Evolutionary conservation across 2,113 vertebrate genomes (phyloP), one percentile per base, ranked within the genome.

Genomic region (Apaloderma vittatum): DNA sequence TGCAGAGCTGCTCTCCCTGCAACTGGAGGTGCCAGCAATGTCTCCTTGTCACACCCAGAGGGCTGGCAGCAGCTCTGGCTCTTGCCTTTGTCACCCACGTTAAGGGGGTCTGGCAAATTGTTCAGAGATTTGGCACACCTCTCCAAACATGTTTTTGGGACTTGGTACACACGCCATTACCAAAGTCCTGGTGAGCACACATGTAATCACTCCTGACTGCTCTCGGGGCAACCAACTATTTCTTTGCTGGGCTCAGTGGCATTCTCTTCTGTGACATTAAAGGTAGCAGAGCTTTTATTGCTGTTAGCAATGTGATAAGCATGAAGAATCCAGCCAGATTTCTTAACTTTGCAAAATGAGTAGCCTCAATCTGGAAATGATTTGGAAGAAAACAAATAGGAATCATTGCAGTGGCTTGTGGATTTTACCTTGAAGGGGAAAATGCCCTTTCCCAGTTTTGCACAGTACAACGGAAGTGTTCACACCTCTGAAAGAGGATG

Each of bases 211-310:
- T 57, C 68, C 11, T 15, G 46, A 8, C 6, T 85, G 24, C 52
- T 81, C 37, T 51, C 15, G 32, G 40, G 15, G 45, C 2, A 3
- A 4, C 19, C 36, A 36, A 8, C 21, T 9, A n/a, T 52, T 61
- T 61, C 55, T 71, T 37, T 49, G 40, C 63, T 37, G 59, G 21
- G 40, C 71, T 88, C 40, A 6, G 9, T 23, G 58, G 18, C 2
- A 1, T 27, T 72, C 63, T 77, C 76, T 85, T 57, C 49, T 32
- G 46, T 68, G 85, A 67, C 85, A 87, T 68, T 82, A n/a, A 78
- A 92, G 68, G 91, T 7, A 85, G 52, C 80, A 84, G 87, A 87
- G 84, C 80, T 96, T 90, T 91, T 37, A 24, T 23, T 61, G 84
- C 89, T 85, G 8, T 2, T 23, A 72, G 57, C 76, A 52, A 52